Conservation (phyloP, 2,888 invertebrate genomes). For the Sesia apiformis region DNA sequence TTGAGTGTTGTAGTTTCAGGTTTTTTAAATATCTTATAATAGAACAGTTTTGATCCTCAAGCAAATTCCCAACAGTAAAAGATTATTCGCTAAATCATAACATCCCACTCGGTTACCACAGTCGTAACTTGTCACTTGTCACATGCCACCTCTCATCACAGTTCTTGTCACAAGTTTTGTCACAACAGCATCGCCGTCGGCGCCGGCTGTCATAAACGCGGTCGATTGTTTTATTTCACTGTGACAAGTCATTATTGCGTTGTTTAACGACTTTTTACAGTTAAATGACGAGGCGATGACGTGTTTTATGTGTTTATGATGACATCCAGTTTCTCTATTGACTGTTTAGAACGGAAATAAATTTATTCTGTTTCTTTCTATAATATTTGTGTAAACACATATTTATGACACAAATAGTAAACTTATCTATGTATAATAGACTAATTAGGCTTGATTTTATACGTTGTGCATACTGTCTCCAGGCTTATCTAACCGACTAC, state of each 20-base stretch:
- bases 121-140: constrained; percentile 18
- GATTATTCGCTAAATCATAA: background rate
- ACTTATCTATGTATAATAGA: too few species aligned
- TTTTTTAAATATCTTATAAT: too few species aligned
- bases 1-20: too few species aligned
- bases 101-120: constrained; percentile 9
- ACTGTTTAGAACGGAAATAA: background rate
- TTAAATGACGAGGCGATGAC: constrained; percentile 18
- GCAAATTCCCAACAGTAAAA: too few species aligned
- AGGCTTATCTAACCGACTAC: too few species aligned
- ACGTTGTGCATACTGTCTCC: too few species aligned
- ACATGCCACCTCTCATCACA: constrained; percentile 8
- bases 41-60: too few species aligned
- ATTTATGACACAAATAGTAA: too few species aligned
- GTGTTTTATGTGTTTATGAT: constrained; percentile 6
- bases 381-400: too few species aligned
- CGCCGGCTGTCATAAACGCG: constrained; percentile 8
- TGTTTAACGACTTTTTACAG: constrained; percentile 20
- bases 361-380: too few species aligned
- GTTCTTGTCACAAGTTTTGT: constrained; percentile 11
- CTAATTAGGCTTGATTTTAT: too few species aligned
- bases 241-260: constrained; percentile 20
- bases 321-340: background rate
- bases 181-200: constrained; percentile 7
- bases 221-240: constrained; percentile 16